Evolutionary conservation across 2,797 vertebrate genomes (phyloP).

Genomic region (Phoxinus dragarum): DNA sequence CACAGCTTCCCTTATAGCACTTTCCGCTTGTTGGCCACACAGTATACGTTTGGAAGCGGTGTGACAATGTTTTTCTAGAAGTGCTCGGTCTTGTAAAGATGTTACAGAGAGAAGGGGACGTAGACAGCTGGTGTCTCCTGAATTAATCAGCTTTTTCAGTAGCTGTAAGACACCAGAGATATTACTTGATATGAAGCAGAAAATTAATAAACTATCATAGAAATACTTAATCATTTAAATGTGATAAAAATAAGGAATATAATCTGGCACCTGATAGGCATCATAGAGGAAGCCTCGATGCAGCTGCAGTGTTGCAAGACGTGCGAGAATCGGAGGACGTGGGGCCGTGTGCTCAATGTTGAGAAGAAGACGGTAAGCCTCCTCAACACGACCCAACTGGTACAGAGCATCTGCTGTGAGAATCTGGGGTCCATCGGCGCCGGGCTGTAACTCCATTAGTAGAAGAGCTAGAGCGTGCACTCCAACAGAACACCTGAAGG

Average conservation of each 20-base stretch:
- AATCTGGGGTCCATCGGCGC: conserved; percentile 78
- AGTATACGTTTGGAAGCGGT: conserved; percentile 82
- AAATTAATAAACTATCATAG: not conserved
- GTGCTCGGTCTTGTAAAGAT: conserved; percentile 77
- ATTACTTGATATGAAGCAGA: not conserved
- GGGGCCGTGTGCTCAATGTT: conserved; percentile 77
- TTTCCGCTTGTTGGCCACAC: conserved; percentile 67
- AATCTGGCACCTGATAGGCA: conserved; percentile 85
- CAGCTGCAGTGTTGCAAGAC: conserved; percentile 89
- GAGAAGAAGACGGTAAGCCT: conserved; percentile 86
- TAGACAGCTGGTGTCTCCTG: conserved; percentile 88
- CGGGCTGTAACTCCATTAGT: conserved; percentile 85
- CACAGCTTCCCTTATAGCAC: conserved; percentile 84
- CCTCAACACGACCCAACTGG: conserved; percentile 83
- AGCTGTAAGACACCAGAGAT: conserved; percentile 72
- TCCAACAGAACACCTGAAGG: conserved; percentile 80
- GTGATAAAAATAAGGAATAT: not conserved
- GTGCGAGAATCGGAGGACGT: conserved; percentile 81
- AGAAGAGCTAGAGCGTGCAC: conserved; percentile 86
- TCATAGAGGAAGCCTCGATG: conserved; percentile 88
- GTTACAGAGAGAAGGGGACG: conserved; percentile 83
- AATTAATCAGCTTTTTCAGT: conserved; percentile 88
- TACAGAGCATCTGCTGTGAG: conserved; percentile 92
- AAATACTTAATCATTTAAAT: not conserved
- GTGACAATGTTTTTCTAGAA: conserved; percentile 86